Evolutionary conservation across 2,113 vertebrate genomes (phyloP).

Genomic region (Galbula dea): DNA sequence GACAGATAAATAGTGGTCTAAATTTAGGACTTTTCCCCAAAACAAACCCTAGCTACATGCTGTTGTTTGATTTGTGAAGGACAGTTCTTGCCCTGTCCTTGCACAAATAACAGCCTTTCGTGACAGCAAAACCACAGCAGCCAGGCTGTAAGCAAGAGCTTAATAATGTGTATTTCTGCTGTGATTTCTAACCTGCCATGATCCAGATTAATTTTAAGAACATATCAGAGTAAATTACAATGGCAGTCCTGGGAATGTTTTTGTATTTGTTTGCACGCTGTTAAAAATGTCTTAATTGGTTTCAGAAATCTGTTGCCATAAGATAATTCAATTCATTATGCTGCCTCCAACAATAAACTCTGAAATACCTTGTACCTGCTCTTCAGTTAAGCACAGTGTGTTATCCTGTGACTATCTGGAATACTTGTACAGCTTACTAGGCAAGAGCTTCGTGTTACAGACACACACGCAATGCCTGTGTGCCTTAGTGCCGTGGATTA

Average conservation of each 20-base stretch:
- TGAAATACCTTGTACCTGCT: neutral
- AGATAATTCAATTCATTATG: neutral
- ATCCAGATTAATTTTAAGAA: conserved; percentile 42
- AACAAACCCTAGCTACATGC: neutral
- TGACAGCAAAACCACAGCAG: conserved; percentile 27
- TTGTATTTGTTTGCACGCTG: neutral
- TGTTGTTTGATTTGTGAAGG: neutral
- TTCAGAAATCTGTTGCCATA: conserved; percentile 29
- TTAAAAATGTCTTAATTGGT: conserved; percentile 11
- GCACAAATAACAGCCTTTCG: conserved; percentile 28
- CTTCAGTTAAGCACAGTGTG: neutral
- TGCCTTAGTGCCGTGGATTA: neutral
- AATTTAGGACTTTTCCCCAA: neutral
- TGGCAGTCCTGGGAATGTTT: neutral
- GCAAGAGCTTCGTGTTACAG: neutral
- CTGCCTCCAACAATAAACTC: neutral
- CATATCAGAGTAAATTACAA: conserved; percentile 32
- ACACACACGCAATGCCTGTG: neutral
- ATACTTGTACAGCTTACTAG: neutral
- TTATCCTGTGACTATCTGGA: neutral
- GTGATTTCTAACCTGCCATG: conserved; percentile 9
- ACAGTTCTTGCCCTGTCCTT: conserved; percentile 29
- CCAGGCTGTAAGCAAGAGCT: neutral
- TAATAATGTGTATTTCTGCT: conserved; percentile 18
- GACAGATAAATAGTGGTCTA: too few relatives aligned